Evolutionary conservation across 2,797 vertebrate genomes (phyloP).

Genomic region (Acanthis flammea): DNA sequence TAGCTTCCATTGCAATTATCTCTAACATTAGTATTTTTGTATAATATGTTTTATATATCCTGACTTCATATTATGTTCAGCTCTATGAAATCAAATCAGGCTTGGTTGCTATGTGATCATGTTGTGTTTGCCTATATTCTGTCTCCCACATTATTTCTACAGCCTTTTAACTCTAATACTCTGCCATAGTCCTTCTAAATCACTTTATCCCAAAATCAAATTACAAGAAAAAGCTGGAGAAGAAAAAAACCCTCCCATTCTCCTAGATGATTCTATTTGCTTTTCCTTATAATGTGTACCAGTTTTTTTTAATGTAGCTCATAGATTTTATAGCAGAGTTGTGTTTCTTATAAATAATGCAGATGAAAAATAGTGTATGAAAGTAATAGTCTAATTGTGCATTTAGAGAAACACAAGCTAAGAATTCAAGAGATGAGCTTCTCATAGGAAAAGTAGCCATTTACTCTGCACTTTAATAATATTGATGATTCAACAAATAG

Average conservation of each 20-base stretch:
- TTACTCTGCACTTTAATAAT: neutral
- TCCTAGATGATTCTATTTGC: neutral
- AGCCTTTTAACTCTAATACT: constrained; percentile 20
- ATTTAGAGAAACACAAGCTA: neutral
- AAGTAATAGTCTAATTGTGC: neutral
- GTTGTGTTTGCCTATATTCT: neutral
- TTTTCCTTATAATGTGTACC: neutral
- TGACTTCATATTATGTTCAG: neutral
- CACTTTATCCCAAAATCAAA: constrained; percentile 39
- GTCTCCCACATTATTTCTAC: neutral
- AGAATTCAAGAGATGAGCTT: neutral
- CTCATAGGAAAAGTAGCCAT: neutral
- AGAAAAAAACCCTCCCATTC: neutral
- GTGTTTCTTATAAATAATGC: neutral
- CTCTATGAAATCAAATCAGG: constrained; percentile 31
- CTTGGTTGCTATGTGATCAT: constrained; percentile 1
- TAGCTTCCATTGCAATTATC: neutral
- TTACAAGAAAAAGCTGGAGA: neutral
- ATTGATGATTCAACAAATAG: neutral
- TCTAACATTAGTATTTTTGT: constrained; percentile 1
- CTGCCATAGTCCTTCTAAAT: constrained; percentile 19
- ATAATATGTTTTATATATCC: neutral
- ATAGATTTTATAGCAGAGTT: neutral
- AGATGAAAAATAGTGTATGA: neutral
- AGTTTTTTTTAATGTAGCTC: neutral